These are phyloP conservation scores for Tursiops truncatus DNA, from an alignment of 2,113 vertebrate genomes.

Conservation along the genomic window DNA sequence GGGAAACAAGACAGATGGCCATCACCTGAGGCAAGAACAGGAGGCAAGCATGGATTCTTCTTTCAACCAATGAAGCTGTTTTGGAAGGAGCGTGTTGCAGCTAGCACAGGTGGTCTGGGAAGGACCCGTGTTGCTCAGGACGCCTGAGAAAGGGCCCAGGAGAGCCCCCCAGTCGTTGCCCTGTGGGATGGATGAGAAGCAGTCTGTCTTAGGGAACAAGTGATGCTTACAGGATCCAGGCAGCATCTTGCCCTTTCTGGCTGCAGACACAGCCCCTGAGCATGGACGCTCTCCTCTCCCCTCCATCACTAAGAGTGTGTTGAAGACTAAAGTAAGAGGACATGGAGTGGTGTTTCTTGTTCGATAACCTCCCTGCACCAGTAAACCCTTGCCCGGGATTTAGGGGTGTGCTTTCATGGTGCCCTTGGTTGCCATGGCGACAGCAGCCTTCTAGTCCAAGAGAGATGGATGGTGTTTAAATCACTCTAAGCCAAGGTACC, in stretches of 20 bases:
- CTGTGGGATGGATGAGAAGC: neutral
- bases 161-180: neutral
- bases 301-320: fast-evolving
- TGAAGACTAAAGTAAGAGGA: neutral
- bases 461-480: constrained; percentile 57
- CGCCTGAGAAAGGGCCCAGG: too few relatives aligned
- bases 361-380: neutral
- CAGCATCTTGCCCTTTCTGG: neutral
- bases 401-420: neutral
- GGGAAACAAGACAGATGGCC: neutral
- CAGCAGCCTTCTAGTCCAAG: constrained; percentile 37
- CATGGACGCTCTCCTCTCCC: neutral
- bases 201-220: neutral
- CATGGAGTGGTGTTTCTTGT: neutral
- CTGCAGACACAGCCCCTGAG: neutral
- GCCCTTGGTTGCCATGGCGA: constrained; percentile 23
- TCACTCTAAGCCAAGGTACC: constrained; percentile 42
- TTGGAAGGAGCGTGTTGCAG: neutral
- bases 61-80: neutral
- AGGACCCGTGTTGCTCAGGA: neutral
- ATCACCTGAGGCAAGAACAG: neutral
- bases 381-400: neutral
- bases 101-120: neutral
- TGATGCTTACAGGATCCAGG: neutral
- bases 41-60: neutral